Percentiles rank a stretch among this genome's conserved stretches.
phyloP scores from a whole-genome alignment of 2,888 invertebrate genomes.

The Vandiemenella viatica region DNA sequence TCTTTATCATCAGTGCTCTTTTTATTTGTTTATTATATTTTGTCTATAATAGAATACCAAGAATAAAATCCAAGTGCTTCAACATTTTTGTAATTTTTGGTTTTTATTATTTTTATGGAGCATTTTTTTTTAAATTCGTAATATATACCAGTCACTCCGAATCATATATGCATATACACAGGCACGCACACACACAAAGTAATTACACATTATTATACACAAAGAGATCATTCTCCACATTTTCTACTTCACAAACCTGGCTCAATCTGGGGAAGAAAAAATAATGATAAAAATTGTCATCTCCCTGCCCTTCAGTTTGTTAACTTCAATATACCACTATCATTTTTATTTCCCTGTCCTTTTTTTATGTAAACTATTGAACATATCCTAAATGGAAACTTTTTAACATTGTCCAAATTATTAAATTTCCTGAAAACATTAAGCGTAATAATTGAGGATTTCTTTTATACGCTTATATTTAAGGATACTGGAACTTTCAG shows the following conservation, averaged over 20 bases:
- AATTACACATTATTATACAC: neutral
- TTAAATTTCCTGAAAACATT: too few species aligned
- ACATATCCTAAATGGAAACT: too few species aligned
- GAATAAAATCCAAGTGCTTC: conserved; percentile 11
- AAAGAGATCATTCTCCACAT: conserved; percentile 1
- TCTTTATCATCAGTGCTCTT: conserved; percentile 2
- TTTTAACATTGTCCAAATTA: too few species aligned
- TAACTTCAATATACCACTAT: too few species aligned
- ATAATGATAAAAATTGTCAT: neutral
- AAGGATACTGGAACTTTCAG: too few species aligned
- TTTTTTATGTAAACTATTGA: too few species aligned
- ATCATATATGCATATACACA: neutral
- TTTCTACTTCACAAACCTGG: neutral
- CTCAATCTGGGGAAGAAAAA: neutral
- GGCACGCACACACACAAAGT: neutral
- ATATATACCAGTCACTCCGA: neutral
- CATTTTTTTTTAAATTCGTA: neutral
- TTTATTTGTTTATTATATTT: conserved; percentile 2
- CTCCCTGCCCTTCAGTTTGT: neutral
- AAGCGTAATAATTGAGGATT: too few species aligned
- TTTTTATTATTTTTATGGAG: neutral
- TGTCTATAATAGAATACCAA: conserved; percentile 10
- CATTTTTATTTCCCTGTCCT: too few species aligned
- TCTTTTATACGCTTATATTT: too few species aligned
- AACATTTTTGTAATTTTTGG: conserved; percentile 2